Base-by-base conservation (phyloP, 2,113 vertebrate genomes). In the Hippopotamus amphibius region DNA sequence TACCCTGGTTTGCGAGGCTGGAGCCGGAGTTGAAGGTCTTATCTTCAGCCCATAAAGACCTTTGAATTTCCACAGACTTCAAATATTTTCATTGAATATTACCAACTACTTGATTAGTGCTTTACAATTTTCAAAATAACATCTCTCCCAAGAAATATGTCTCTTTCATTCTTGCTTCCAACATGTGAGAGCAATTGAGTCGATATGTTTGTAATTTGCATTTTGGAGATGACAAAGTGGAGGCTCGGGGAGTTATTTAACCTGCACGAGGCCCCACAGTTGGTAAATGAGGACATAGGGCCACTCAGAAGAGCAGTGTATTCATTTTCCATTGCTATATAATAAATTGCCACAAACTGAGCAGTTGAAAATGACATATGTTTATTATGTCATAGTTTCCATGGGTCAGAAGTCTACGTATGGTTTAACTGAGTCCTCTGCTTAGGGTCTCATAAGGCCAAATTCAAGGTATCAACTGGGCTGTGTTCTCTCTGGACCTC, bases 121-220 rank as follows among this genome's bases (percentile, higher is more conserved):
- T 82, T 82, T 86, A 69, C 2, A 33, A 50, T 57, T 76, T 87
- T 92, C 66, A 94, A 77, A 94, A 94, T 30, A 59, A 37, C 48
- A 57, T 48, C 33, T 90, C 71, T 82, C 63, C 53, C 63, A 89
- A 43, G 6, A 59, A 69, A 48, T 55, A 71, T 79, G 22, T 88
- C 7, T 93, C 77, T 80, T 84, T 72, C 53, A 41, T 50, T 17
- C 55, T 93, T 11, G 5, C 14, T 87, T 93, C 37, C 77, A 74
- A 90, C 41, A 72, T 12, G 59, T 22, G 65, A 61, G 24, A 91
- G 48, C 19, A 17, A 74, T 26, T 50, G 57, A 68, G 50, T 28
- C 26, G 63, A 14, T 80, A 55, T 13, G 19, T 88, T 79, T 71
- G 21, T n/a, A 16, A 63, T 79, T 66, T 48, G 21, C 9, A 21